phyloP scores from a whole-genome alignment of 2,888 invertebrate species.

The Exephanes ischioxanthus region DNA sequence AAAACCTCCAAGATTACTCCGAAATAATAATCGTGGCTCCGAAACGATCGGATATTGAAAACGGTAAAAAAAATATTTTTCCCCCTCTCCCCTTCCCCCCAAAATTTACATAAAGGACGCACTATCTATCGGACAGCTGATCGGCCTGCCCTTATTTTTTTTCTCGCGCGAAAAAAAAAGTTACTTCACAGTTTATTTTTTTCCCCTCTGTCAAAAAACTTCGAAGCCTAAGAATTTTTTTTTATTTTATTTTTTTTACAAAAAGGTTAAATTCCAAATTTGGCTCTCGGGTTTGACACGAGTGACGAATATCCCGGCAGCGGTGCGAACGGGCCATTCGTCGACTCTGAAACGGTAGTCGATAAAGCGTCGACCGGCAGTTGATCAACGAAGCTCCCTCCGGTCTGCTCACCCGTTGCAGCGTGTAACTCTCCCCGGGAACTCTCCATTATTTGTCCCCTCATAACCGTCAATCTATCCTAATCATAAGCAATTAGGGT shows the following conservation, averaged over 20 bases:
- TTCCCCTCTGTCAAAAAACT: not conserved
- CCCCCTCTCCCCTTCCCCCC: not conserved
- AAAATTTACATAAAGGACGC: not conserved
- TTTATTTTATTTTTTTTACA: too few relatives aligned
- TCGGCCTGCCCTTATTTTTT: too few relatives aligned
- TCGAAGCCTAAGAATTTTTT: not conserved
- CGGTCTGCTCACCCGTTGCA: not conserved
- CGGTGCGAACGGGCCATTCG: not conserved
- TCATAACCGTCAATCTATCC: conserved; percentile 77
- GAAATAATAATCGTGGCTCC: not conserved
- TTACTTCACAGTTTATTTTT: too few relatives aligned
- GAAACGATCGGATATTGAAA: not conserved
- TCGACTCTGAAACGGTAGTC: conserved; percentile 1
- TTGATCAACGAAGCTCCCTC: conserved; percentile 38
- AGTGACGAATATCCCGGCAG: not conserved
- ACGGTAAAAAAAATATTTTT: not conserved
- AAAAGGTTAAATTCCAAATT: too few relatives aligned
- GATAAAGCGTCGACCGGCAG: conserved; percentile 44
- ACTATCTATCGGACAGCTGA: not conserved
- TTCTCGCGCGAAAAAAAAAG: too few relatives aligned
- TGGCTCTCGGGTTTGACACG: not conserved
- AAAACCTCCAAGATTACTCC: not conserved
- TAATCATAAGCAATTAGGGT: conserved; percentile 78
- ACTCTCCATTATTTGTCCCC: conserved; percentile 70
- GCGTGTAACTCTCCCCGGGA: conserved; percentile 2